Evolutionary conservation across 2,113 vertebrate species (phyloP), one percentile per base, ranked within the genome.

Genomic region (Nycticebus coucang): DNA sequence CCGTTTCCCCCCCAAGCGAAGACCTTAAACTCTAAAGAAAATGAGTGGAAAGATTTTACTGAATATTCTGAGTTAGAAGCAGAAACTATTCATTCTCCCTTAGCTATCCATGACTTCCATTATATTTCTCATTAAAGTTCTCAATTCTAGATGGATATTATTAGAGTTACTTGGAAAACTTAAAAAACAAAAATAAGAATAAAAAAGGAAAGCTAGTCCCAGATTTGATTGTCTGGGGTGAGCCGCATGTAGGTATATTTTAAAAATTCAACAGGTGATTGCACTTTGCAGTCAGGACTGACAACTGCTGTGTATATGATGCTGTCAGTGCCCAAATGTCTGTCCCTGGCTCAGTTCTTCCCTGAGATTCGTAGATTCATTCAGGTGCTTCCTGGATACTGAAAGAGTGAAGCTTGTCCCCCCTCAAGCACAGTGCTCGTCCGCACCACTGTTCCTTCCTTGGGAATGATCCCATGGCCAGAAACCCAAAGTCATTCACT

Each of bases 1-100:
- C 57, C 77, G 17, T 86, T 53, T 57, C 2, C 8, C 2, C 24
- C 24, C 60, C 9, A 50, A 55, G 24, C 93, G 8, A 59, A 85
- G 78, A 78, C 22, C 64, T 93, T 92, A 91, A 89, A 74, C 92
- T 89, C 45, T 59, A 91, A 85, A 87, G 55, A 87, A 97, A 83
- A 72, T 69, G 57, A 50, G 69, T 37, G 66, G 13, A 94, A 89
- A 66, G 11, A 80, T 53, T 82, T 96, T 75, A 59, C 45, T 77
- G 85, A 95, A 69, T 85, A 81, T 71, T 89, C 69, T 62, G 85
- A 87, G 18, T 93, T 95, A 94, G 78, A 91, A 91, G 55, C n/a
- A 87, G 26, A 79, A 81, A 53, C 83, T 74, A 72, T 2, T 33
- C 22, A 15, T 5, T 18, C 0, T 37, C 24, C 15, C 53, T 79